Conservation (phyloP, 2,888 invertebrate genomes). For the Drosophila mulleri region DNA sequence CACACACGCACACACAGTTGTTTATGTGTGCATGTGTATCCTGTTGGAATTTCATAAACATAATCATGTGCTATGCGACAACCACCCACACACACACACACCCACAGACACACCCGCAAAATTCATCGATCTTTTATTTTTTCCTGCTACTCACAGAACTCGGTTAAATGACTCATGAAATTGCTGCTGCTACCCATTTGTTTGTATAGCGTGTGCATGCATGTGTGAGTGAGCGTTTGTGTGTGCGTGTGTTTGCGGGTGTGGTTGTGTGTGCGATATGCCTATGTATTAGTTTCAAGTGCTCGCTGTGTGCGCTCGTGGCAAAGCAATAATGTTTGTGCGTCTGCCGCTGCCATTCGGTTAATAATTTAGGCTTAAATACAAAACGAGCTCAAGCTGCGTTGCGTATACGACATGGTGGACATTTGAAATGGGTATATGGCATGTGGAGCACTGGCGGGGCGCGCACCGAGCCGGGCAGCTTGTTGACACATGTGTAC, state of each 20-base stretch:
- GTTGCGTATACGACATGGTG: slow-evolving; percentile 69
- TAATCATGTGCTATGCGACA: slow-evolving; percentile 69
- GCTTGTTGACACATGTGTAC: slow-evolving; percentile 70
- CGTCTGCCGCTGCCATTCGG: slow-evolving; percentile 53
- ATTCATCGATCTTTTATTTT: slow-evolving; percentile 70
- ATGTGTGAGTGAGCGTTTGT: slow-evolving; percentile 10
- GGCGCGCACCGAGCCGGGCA: not conserved
- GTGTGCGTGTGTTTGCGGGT: slow-evolving; percentile 2
- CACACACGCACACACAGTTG: slow-evolving; percentile 9
- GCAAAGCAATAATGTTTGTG: slow-evolving; percentile 73
- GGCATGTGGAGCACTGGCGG: not conserved
- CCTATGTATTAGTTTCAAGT: slow-evolving; percentile 72
- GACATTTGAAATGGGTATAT: slow-evolving; percentile 42
- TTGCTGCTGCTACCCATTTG: slow-evolving; percentile 76
- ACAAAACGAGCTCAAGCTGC: slow-evolving; percentile 61
- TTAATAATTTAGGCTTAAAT: slow-evolving; percentile 78
- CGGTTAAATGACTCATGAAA: slow-evolving; percentile 80
- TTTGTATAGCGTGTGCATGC: slow-evolving; percentile 43
- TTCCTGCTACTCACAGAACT: slow-evolving; percentile 61
- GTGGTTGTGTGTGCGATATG: not conserved
- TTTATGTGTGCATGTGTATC: slow-evolving; percentile 12
- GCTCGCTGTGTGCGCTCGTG: slow-evolving; percentile 64
- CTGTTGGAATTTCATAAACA: slow-evolving; percentile 63
- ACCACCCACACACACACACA: slow-evolving; percentile 25
- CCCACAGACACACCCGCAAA: slow-evolving; percentile 21